A percentile compares a stretch with the other conserved stretches of the same genome.
Conservation (phyloP, 2,888 invertebrate genomes). For the Monochamus alternatus region DNA sequence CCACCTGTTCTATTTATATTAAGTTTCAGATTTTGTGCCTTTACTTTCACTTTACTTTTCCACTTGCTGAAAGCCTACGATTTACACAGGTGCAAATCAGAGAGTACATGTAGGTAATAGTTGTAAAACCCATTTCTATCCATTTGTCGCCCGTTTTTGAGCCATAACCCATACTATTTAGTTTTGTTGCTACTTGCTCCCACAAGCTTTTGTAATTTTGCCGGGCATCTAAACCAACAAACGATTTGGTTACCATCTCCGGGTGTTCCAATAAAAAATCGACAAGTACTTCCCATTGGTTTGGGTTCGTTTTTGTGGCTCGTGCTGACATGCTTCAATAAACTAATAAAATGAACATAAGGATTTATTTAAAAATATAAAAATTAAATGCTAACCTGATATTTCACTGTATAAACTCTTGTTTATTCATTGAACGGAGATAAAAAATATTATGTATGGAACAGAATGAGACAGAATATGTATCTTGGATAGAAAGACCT, state of each 20-base stretch:
- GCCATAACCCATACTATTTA: conserved; percentile 27
- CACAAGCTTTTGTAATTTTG: conserved; percentile 39
- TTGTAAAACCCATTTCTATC: conserved; percentile 22
- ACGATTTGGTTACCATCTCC: conserved; percentile 34
- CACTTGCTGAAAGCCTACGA: conserved; percentile 29
- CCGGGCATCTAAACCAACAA: conserved; percentile 28
- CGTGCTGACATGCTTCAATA: neutral
- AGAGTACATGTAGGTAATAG: neutral
- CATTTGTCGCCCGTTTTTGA: conserved; percentile 29
- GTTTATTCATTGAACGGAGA: neutral
- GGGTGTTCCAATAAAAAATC: conserved; percentile 36
- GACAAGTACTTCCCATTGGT: conserved; percentile 24
- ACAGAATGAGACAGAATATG: neutral
- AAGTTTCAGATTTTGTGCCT: neutral
- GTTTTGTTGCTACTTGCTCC: conserved; percentile 21
- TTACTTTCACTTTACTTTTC: conserved; percentile 34
- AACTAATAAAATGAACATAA: neutral
- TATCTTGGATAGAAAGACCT: neutral
- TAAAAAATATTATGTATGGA: neutral
- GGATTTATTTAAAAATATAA: neutral
- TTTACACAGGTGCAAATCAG: neutral
- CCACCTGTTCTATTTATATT: conserved; percentile 28
- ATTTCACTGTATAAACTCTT: neutral
- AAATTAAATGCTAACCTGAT: neutral
- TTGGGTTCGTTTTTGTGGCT: neutral